Evolutionary conservation across 2,888 invertebrate species (phyloP), one percentile per base, ranked within the genome.

Genomic region (Heteromyza rotundicornis): DNA sequence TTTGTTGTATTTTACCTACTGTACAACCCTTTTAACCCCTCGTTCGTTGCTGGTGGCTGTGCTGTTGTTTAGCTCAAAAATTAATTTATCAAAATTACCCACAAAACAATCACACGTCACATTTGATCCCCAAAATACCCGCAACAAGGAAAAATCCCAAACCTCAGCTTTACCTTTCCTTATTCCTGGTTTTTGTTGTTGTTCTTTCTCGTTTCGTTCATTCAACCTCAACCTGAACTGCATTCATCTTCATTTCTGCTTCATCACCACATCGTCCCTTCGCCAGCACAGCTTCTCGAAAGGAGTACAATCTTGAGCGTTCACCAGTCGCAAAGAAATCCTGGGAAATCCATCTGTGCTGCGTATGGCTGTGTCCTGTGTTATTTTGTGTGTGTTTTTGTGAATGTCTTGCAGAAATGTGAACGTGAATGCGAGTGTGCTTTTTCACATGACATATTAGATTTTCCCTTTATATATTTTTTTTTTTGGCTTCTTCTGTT

Each of bases 91-190:
- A 64, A 59, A 60, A 59, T 63, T 55, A 63, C 65, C 50, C 56
- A 76, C 68, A 74, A 73, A 70, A 77, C 78, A 78, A 76, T 76
- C 75, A 74, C 78, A 78, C 75, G 77, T 76, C 75, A 76, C 70
- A 74, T 77, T 76, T 74, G 78, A 77, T 70, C 70, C 68, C 68
- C 12, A 23, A 50, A 50, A 50, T 50, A 19, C 50, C 23, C 50
- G 50, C 50, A 50, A 50, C 50, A 40, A n/a, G 40, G 14, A 27
- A 27, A 52, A 40, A 40, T 40, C 40, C 40, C 40, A 10, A 40
- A 40, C 40, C 40, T 3, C 40, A 40, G 14, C 40, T n/a, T 32
- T 40, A n/a, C 40, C 27, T 27, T 27, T 5, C 7, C 27, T 27
- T n/a, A n/a, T n/a, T n/a, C n/a, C n/a, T 27, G 27, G 27, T 10